Percentiles rank a stretch among this genome's conserved stretches.
These are phyloP conservation scores for Gila orcuttii DNA, from an alignment of 2,113 vertebrate species.

Conservation along the genomic window DNA sequence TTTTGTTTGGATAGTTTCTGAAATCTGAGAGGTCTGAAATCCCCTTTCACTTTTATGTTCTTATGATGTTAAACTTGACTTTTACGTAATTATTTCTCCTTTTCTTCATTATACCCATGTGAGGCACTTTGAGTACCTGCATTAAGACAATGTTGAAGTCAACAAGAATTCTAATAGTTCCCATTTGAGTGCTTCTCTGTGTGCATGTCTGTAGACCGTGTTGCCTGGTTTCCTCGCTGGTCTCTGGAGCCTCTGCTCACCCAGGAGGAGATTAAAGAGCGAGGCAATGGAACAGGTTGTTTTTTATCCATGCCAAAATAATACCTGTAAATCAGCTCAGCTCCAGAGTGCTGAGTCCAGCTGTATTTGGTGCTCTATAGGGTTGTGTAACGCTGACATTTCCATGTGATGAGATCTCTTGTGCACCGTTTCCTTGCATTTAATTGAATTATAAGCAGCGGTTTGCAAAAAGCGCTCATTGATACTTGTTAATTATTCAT, in stretches of 20 bases:
- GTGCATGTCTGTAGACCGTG: neutral
- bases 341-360: constrained; percentile 1
- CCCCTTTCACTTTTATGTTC: neutral
- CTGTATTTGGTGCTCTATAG: neutral
- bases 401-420: constrained; percentile 12
- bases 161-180: constrained; percentile 1
- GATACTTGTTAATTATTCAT: neutral
- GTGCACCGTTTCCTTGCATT: neutral
- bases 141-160: constrained; percentile 1
- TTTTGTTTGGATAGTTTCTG: neutral
- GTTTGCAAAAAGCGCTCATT: neutral
- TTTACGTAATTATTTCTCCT: neutral
- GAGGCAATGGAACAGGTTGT: neutral
- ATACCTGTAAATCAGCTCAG: constrained; percentile 40
- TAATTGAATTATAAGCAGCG: neutral
- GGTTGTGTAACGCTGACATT: neutral
- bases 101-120: neutral
- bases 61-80: neutral
- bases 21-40: neutral
- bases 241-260: constrained; percentile 38
- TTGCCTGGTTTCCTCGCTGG: constrained; percentile 41
- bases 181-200: neutral
- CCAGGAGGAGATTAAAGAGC: constrained; percentile 34
- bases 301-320: neutral
- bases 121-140: too few relatives aligned